These are phyloP conservation scores for Zootermopsis nevadensis DNA, from an alignment of 2,888 invertebrate species.

Conservation along the genomic window DNA sequence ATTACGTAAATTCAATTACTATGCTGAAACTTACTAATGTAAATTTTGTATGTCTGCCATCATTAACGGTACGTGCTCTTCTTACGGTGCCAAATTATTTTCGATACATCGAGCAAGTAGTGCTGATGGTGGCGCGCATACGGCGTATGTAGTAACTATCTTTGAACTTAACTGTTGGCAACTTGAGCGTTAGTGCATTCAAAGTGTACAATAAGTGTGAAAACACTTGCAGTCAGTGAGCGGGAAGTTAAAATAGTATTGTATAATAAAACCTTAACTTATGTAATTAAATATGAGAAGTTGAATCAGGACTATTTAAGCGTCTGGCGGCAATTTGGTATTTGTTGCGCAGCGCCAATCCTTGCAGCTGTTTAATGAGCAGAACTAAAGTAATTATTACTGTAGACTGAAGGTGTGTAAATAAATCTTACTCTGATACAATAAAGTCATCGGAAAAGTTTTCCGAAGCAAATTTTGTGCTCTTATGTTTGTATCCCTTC, in stretches of 20 bases:
- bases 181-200: constrained; percentile 6
- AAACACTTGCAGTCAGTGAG: constrained; percentile 17
- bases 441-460: constrained; percentile 17
- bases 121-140: constrained; percentile 22
- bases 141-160: background rate
- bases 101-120: constrained; percentile 18
- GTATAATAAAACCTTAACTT: constrained; percentile 7
- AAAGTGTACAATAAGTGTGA: background rate
- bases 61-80: constrained; percentile 21
- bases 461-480: background rate
- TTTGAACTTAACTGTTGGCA: background rate
- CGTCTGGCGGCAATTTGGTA: background rate
- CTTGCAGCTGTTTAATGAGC: background rate
- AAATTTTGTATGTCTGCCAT: no score
- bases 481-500: background rate
- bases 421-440: constrained; percentile 3
- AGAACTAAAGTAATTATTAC: background rate
- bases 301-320: background rate
- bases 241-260: constrained; percentile 25
- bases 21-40: background rate
- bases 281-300: background rate
- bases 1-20: constrained; percentile 4
- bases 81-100: constrained; percentile 31
- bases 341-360: background rate
- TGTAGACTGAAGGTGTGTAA: constrained; percentile 19